Base-by-base conservation (phyloP, 1,140 invertebrate species). In the Achroia grisella region DNA sequence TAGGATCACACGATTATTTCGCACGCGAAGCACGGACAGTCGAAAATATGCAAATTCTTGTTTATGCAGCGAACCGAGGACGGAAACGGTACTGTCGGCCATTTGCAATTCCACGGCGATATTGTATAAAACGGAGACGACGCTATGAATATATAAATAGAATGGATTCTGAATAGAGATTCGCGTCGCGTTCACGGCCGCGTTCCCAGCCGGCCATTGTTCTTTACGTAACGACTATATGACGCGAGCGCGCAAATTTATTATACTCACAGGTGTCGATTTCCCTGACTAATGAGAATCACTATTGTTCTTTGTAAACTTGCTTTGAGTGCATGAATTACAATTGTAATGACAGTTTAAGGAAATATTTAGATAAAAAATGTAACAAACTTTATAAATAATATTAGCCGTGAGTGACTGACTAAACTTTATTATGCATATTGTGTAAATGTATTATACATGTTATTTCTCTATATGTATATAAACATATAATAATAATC, bases 141-240 rank as follows among this genome's bases (percentile, higher is more conserved):
- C 56, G 63, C 61, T 64, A 65, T 75, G 71, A 73, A 76, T 79
- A 68, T 69, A 68, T 73, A 73, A 75, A 68, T 71, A 61, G 63
- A 65, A 64, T 64, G 59, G 62, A 62, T 54, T 59, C 48, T 47
- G 59, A 52, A 59, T 55, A 52, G 44, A 51, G 53, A 81, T 76
- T 72, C 73, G 56, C 60, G 59, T 45, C 63, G 64, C 73, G 73
- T 77, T 71, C 77, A 76, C 57, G 79, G 79, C 69, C 75, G 73
- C 71, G 70, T 69, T 81, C 73, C 55, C 75, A 68, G 64, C 63
- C 67, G 68, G 69, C 64, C 70, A 79, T 84, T 84, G 79, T 84
- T 78, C 70, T 76, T 84, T 81, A 78, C 75, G 70, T 79, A 83
- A 83, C 70, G 71, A 59, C 52, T 37, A 28, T 48, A 68, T 65